These are phyloP conservation scores for Conus betulinus DNA, from an alignment of 1,140 invertebrate species.

Conservation along the genomic window DNA sequence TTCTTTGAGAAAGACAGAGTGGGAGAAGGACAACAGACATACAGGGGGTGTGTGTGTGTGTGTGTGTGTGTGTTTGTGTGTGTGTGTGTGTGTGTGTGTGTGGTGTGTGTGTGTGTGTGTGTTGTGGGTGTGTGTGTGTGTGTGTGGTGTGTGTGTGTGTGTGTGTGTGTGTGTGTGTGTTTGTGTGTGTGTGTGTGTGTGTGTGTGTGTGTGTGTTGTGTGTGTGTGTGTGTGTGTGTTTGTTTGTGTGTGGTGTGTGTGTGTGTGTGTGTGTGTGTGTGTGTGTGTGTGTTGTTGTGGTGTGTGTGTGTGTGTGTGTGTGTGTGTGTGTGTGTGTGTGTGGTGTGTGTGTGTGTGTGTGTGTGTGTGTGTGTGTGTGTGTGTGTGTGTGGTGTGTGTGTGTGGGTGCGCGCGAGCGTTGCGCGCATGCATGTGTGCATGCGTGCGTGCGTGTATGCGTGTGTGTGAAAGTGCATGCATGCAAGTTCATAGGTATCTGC, in stretches of 20 bases:
- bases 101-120: background rate
- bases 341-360: background rate
- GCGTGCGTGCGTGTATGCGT: background rate
- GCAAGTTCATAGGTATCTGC: background rate
- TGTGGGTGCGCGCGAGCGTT: background rate
- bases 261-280: too few species aligned
- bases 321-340: slow-evolving; percentile 3
- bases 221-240: too few species aligned
- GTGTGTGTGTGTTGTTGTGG: background rate
- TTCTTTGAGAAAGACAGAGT: too few species aligned
- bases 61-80: background rate
- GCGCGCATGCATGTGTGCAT: background rate
- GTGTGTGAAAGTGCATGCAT: background rate
- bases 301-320: slow-evolving; percentile 11
- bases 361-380: background rate
- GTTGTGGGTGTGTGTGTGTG: background rate
- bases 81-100: background rate
- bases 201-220: background rate
- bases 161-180: background rate
- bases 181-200: background rate
- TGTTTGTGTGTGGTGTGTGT: background rate
- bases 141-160: too few species aligned
- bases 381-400: background rate
- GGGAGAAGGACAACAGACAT: too few species aligned
- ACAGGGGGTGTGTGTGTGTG: too few species aligned